Evolutionary conservation across 1,140 invertebrate genomes (phyloP).

Genomic region (Rhopalosiphum padi): DNA sequence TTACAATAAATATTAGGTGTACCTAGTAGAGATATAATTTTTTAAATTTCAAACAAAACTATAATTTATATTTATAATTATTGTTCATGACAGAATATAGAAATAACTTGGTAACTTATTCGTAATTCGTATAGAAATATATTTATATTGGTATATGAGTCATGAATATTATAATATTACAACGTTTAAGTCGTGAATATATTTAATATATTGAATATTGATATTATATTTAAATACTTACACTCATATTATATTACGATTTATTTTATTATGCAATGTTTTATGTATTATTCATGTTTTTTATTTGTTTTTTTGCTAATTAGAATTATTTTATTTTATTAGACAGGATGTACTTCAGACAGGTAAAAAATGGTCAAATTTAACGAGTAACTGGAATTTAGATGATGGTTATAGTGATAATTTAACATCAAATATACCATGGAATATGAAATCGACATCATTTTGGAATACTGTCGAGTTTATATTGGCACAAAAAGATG

Average conservation of each 20-base stretch:
- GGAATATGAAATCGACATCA: neutral
- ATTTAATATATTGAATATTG: neutral
- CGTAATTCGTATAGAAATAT: neutral
- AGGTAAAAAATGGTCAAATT: constrained; percentile 27
- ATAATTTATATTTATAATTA: too few relatives aligned
- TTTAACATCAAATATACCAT: neutral
- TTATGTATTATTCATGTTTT: neutral
- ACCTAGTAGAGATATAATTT: too few relatives aligned
- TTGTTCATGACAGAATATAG: neutral
- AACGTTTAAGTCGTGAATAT: neutral
- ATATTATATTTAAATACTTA: neutral
- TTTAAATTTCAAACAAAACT: too few relatives aligned
- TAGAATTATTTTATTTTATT: neutral
- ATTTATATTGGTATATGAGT: neutral
- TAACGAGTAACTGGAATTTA: constrained; percentile 24
- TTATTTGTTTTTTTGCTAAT: neutral
- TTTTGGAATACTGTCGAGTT: constrained; percentile 32
- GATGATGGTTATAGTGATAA: constrained; percentile 7
- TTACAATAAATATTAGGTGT: too few relatives aligned
- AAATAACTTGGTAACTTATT: neutral
- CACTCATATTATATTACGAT: neutral
- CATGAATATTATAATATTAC: neutral
- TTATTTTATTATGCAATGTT: neutral
- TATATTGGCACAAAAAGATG: constrained; percentile 10
- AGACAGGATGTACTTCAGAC: constrained; percentile 26